Conservation (phyloP, 2,888 invertebrate genomes). For the Phengaris arion region DNA sequence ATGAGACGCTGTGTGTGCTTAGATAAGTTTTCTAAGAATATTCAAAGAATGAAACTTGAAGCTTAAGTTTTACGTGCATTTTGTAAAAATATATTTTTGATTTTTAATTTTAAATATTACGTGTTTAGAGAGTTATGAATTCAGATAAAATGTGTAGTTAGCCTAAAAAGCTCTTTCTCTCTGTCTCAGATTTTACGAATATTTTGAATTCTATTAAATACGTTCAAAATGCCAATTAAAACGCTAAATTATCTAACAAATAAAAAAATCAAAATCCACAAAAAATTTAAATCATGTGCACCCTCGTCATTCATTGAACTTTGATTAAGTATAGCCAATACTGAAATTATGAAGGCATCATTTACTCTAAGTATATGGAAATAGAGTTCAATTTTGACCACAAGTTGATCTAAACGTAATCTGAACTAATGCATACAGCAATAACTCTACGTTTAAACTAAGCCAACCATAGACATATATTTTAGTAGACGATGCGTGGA, state of each 20-base stretch:
- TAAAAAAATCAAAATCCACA: not conserved
- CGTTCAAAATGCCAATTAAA: no score
- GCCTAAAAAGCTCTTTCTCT: no score
- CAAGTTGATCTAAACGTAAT: conserved; percentile 36
- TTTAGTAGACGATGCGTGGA: not conserved
- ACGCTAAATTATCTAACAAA: no score
- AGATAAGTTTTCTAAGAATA: not conserved
- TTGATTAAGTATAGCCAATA: conserved; percentile 44
- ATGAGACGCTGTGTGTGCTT: not conserved
- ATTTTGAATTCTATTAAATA: no score
- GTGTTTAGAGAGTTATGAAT: no score
- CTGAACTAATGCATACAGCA: conserved; percentile 44
- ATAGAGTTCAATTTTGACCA: conserved; percentile 29
- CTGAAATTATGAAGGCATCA: conserved; percentile 27
- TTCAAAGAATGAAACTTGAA: not conserved
- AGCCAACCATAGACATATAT: conserved; percentile 45
- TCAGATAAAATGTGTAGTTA: no score
- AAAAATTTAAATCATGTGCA: conserved; percentile 33
- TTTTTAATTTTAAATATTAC: not conserved
- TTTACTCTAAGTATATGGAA: conserved; percentile 32
- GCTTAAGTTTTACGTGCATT: not conserved
- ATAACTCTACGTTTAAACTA: conserved; percentile 45
- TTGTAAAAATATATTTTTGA: not conserved
- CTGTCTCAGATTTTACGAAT: no score
- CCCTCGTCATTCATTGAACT: conserved; percentile 42